Base-by-base conservation (phyloP, 2,888 invertebrate species). In the Epirrita christyi region DNA sequence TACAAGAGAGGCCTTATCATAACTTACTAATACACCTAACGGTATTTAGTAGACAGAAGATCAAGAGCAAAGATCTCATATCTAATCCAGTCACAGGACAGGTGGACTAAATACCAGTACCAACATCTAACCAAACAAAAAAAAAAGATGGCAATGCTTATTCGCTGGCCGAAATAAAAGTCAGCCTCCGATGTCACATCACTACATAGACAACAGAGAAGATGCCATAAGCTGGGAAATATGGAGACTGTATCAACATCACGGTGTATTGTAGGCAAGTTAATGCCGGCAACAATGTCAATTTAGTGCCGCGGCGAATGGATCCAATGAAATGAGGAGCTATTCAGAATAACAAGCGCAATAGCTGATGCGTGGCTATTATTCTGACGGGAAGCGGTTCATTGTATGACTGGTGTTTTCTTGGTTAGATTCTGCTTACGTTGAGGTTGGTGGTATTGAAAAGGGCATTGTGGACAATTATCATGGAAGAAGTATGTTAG, bases 321-420 rank as follows among this genome's bases (percentile, higher is more conserved):
- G 55, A 48, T 55, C 47, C 69, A 63, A 70, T 66, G 64, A 59
- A 67, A 70, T 62, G 65, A 61, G 56, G 53, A 60, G 60, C 64
- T 56, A 62, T 66, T 66, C 60, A 54, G 61, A 72, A 71, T 70
- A 72, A 70, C 70, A 68, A 69, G 61, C 66, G 68, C 48, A 65
- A 61, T 59, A 63, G 61, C 53, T 28, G 10, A 32, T 40, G 48
- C 40, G 27, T 11, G 50, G 62, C 52, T 13, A 54, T 9, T n/a
- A 47, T 27, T 29, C 6, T 14, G 2, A 11, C 50, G 41, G 37
- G 8, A 15, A 49, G 55, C 53, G 46, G 13, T 38, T 14, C n/a
- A n/a, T n/a, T n/a, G 3, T 38, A 1, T 38, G 1, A 14, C 2
- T 13, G 8, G 6, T 13, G 6, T 38, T 14, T 13, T 9, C 1